Conservation (phyloP, 1,140 invertebrate species). For the Phthorimaea operculella region DNA sequence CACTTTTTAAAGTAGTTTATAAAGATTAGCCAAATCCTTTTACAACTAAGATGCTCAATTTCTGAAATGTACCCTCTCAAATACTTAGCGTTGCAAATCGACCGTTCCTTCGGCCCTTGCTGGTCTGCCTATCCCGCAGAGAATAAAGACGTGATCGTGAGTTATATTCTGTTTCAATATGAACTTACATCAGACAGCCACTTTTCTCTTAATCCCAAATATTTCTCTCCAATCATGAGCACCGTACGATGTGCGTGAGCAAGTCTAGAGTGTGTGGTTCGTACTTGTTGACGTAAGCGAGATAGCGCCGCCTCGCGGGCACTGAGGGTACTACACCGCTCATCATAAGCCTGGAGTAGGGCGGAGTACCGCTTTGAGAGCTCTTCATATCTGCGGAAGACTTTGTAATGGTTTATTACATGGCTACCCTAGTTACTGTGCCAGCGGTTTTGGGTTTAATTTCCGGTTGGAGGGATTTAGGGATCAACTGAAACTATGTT, state of each 20-base stretch:
- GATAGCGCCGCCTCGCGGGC: slow-evolving; percentile 21
- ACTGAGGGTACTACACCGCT: slow-evolving; percentile 23
- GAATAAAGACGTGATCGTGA: too few relatives aligned
- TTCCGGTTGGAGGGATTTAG: background rate
- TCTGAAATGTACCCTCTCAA: too few relatives aligned
- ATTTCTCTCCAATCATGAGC: slow-evolving; percentile 41
- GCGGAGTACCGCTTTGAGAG: slow-evolving; percentile 41
- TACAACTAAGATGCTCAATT: too few relatives aligned
- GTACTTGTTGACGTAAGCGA: slow-evolving; percentile 18
- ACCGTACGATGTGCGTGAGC: slow-evolving; percentile 30
- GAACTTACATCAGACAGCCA: slow-evolving; percentile 11
- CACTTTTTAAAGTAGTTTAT: too few relatives aligned
- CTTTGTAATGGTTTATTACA: background rate
- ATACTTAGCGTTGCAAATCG: too few relatives aligned
- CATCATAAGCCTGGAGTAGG: slow-evolving; percentile 36
- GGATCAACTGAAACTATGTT: background rate
- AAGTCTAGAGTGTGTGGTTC: slow-evolving; percentile 24
- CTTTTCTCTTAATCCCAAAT: slow-evolving; percentile 32
- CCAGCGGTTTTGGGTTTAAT: background rate
- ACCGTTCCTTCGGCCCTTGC: too few relatives aligned
- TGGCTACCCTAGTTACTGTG: background rate
- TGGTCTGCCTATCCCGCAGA: too few relatives aligned
- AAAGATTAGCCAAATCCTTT: too few relatives aligned
- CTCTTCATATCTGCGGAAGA: slow-evolving; percentile 41
- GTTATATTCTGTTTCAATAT: background rate